phyloP scores from a whole-genome alignment of 92 coral and sea anemone species.

The Plumapathes pennacea region DNA sequence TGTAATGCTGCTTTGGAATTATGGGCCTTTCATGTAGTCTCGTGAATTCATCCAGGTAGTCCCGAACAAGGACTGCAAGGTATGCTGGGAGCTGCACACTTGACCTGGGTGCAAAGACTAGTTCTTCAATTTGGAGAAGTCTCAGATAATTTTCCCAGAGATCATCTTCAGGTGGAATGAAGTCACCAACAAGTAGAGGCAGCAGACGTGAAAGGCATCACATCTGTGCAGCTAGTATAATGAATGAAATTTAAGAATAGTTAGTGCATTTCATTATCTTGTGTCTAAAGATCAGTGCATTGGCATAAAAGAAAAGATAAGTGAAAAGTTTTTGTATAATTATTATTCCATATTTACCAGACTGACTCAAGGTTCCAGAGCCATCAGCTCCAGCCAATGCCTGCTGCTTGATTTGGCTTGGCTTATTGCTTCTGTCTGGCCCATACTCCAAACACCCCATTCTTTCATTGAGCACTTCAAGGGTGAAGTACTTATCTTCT shows the following conservation, averaged over 20 bases:
- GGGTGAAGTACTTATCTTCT: slow-evolving; percentile 42
- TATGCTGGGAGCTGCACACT: slow-evolving; percentile 53
- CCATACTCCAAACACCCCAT: slow-evolving; percentile 22
- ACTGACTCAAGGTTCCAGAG: slow-evolving; percentile 39
- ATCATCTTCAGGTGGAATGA: slow-evolving; percentile 41
- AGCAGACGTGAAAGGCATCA: slow-evolving; percentile 61
- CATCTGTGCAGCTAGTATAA: slow-evolving; percentile 58
- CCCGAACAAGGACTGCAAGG: slow-evolving; percentile 45
- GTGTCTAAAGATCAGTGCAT: too few relatives aligned
- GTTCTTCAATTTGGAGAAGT: slow-evolving; percentile 39
- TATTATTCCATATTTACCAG: too few relatives aligned
- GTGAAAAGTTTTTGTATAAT: too few relatives aligned
- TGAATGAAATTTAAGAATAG: not conserved
- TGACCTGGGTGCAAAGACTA: slow-evolving; percentile 60
- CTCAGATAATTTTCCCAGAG: slow-evolving; percentile 46
- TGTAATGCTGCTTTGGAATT: slow-evolving; percentile 66
- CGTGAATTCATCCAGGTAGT: slow-evolving; percentile 40
- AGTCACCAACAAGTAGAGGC: slow-evolving; percentile 49
- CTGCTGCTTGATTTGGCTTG: slow-evolving; percentile 55
- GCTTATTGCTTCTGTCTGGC: slow-evolving; percentile 41
- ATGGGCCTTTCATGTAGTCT: slow-evolving; percentile 13
- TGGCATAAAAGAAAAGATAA: too few relatives aligned
- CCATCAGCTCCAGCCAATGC: slow-evolving; percentile 4
- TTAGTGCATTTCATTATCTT: too few relatives aligned
- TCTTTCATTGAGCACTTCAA: slow-evolving; percentile 42